phyloP scores from a whole-genome alignment of 2,888 invertebrate genomes.

The Drosophila cyrtoloma region DNA sequence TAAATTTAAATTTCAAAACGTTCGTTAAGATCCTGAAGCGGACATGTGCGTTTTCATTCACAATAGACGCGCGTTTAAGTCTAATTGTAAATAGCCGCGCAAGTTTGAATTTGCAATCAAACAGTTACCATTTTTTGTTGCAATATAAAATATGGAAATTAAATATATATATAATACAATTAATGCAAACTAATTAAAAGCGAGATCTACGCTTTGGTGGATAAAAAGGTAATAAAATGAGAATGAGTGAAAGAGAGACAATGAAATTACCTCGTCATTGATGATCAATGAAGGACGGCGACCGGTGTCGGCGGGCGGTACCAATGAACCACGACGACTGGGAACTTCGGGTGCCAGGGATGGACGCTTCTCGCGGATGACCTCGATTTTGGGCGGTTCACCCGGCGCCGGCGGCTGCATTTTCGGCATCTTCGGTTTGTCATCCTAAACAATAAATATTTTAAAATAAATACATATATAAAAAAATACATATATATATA shows the following conservation, averaged over 20 bases:
- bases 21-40: not conserved
- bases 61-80: not conserved
- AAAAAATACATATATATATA: not conserved
- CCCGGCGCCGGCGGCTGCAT: slow-evolving; percentile 88
- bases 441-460: slow-evolving; percentile 66
- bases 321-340: slow-evolving; percentile 93
- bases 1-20: not conserved
- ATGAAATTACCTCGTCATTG: slow-evolving; percentile 94
- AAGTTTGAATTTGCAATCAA: slow-evolving; percentile 1
- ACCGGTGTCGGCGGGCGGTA: slow-evolving; percentile 93
- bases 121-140: not conserved
- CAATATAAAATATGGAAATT: not conserved
- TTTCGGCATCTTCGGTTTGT: slow-evolving; percentile 87
- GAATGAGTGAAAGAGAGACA: not conserved
- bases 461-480: not conserved
- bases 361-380: slow-evolving; percentile 93
- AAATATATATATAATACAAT: not conserved
- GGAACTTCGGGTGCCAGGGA: slow-evolving; percentile 90
- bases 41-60: not conserved
- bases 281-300: slow-evolving; percentile 96
- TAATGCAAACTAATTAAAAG: not conserved
- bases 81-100: not conserved
- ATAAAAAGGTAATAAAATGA: not conserved
- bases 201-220: not conserved
- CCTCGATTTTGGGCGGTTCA: slow-evolving; percentile 93